Percentiles rank a stretch among this genome's conserved stretches.
These are phyloP conservation scores for Choreutis nemorana DNA, from an alignment of 2,888 invertebrate species.

Conservation along the genomic window DNA sequence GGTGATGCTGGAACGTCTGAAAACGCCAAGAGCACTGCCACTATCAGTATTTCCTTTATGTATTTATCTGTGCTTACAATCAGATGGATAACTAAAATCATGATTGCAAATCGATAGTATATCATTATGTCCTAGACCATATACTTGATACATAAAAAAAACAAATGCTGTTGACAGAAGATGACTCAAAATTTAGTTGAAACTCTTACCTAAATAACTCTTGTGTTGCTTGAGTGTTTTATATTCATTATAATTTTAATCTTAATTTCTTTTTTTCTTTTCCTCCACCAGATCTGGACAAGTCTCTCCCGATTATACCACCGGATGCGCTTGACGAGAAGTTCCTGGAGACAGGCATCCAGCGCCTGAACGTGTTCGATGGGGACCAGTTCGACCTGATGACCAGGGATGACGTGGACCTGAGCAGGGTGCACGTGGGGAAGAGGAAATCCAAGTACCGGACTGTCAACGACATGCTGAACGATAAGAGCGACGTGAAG, in stretches of 20 bases:
- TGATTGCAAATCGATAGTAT: no score
- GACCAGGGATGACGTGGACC: constrained; percentile 65
- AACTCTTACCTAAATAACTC: no score
- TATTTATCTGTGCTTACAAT: no score
- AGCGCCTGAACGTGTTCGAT: constrained; percentile 75
- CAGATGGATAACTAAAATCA: no score
- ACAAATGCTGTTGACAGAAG: no score
- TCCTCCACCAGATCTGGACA: constrained; percentile 58
- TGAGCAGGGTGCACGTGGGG: constrained; percentile 52
- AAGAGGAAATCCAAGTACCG: constrained; percentile 70
- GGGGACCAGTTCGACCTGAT: constrained; percentile 83
- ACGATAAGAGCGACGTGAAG: constrained; percentile 72
- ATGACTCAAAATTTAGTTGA: no score
- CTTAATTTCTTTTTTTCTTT: constrained; percentile 1
- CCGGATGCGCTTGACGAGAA: constrained; percentile 65
- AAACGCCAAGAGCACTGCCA: no score
- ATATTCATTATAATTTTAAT: constrained; percentile 1
- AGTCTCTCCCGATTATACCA: constrained; percentile 68
- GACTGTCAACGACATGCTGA: constrained; percentile 69
- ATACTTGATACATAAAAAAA: no score
- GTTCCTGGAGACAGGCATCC: constrained; percentile 61
- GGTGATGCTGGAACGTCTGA: no score
- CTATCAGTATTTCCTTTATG: no score
- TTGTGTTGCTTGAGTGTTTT: no score
- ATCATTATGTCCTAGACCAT: no score